Evolutionary conservation across 2,797 vertebrate species (phyloP), one percentile per base, ranked within the genome.

Genomic region (Leptatherina wallacei): DNA sequence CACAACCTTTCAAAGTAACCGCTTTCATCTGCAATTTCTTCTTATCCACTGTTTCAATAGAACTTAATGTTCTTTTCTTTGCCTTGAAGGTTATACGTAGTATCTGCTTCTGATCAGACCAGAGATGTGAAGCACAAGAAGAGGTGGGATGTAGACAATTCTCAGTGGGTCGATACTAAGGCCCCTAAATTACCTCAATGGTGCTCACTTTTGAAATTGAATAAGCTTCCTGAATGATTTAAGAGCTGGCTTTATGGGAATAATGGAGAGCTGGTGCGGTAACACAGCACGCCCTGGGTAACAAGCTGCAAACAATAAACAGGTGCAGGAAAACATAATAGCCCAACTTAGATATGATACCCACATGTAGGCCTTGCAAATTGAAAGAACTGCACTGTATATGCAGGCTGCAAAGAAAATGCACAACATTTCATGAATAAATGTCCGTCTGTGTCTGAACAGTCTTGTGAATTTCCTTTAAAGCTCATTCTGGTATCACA

Each of bases 151-250:
- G 75, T 81, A 62, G 73, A 22, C 82, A 80, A 77, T 75, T 77
- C 81, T 86, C 68, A 33, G 78, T 16, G 72, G 75, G 77, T 89
- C 71, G 71, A 85, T 85, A 69, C 72, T n/a, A 1, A 4, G 78
- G 80, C 47, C 75, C 62, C 69, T 87, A 77, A 89, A 91, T 89
- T 83, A 90, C 82, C 83, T 74, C 75, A 70, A 56, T 51, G 30
- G 75, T 80, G 81, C 87, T 85, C 87, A 78, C 77, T 86, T 90
- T 80, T 83, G 84, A 87, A 91, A 89, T 81, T 79, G 83, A 90
- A 90, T 85, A 78, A 65, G 80, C 78, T 58, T 69, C 72, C 78
- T 83, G 77, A 77, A 82, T 87, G 85, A 89, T 88, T 89, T 91
- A 89, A 85, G 54, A 61, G 60, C 76, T 1, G 69, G 80, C 72